Base-by-base conservation (phyloP, 2,113 vertebrate species). In the Saccopteryx bilineata region DNA sequence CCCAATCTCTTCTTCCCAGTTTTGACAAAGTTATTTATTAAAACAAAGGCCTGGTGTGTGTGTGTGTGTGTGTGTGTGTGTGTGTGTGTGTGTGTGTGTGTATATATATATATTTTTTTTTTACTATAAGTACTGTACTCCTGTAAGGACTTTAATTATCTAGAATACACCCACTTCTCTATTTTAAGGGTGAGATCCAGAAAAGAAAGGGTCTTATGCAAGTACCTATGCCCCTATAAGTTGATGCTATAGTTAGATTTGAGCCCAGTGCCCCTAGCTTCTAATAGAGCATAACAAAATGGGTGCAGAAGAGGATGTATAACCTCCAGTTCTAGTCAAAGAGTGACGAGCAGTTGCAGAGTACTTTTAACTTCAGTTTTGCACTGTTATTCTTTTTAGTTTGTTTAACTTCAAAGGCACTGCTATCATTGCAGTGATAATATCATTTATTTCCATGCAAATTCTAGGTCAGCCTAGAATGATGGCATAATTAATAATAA, bases 361-460 rank as follows among this genome's bases (percentile, higher is more conserved):
- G 71, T 33, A 39, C 75, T 92, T 96, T 90, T 9, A 66, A 60
- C 31, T 50, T 9, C 33, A 75, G 24, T 84, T 93, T 94, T 95
- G 14, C 19, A n/a, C 9, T 75, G 21, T 80, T 94, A 65, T 50
- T 81, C 21, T 68, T 52, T 95, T 96, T 89, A 31, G 23, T 87
- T 91, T 91, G 18, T 69, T 97, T 50, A 93, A 84, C 26, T 92
- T 96, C 14, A 87, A 87, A 83, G 50, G 19, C 9, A 83, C 9
- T 75, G 26, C 10, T 82, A 1, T 80, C 80, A 69, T 19, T 52
- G 3, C 79, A 23, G 65, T 91, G 33, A 63, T 78, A 63, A 78
- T 60, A 84, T 74, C 72, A 56, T 84, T 87, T 6, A 93, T 94
- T 88, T 93, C 33, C 26, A 31, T 48, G 9, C 9, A 94, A 85